phyloP scores from a whole-genome alignment of 2,797 vertebrate genomes.

The Hoplostethus mediterraneus region DNA sequence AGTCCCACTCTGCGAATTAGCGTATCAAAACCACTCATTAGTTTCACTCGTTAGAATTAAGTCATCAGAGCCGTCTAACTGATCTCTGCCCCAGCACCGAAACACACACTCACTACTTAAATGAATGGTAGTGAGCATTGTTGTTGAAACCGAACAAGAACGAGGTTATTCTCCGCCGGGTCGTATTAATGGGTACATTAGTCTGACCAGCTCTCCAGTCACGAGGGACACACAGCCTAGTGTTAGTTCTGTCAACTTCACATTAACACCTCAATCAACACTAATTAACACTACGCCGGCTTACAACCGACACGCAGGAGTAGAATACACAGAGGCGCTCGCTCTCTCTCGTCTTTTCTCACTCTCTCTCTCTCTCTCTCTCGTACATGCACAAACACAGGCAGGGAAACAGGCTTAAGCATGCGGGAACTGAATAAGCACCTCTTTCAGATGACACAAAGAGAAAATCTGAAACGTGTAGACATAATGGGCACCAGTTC shows the following conservation, averaged over 20 bases:
- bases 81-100: slow-evolving; percentile 35
- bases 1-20: slow-evolving; percentile 50
- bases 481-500: slow-evolving; percentile 28
- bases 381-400: slow-evolving; percentile 12
- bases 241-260: slow-evolving; percentile 65
- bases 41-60: slow-evolving; percentile 44
- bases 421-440: slow-evolving; percentile 71
- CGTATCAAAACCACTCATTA: slow-evolving; percentile 47
- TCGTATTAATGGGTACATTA: slow-evolving; percentile 42
- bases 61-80: slow-evolving; percentile 52
- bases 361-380: not conserved
- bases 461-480: not conserved
- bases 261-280: slow-evolving; percentile 72
- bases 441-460: slow-evolving; percentile 28
- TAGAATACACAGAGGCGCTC: slow-evolving; percentile 35
- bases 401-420: slow-evolving; percentile 63
- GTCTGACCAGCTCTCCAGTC: slow-evolving; percentile 38
- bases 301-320: slow-evolving; percentile 41
- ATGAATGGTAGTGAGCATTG: slow-evolving; percentile 12
- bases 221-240: slow-evolving; percentile 35
- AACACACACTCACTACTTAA: slow-evolving; percentile 12
- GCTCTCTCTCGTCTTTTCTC: no score
- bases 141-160: slow-evolving; percentile 13
- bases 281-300: slow-evolving; percentile 71
- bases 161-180: slow-evolving; percentile 13